Conservation (phyloP, 2,113 vertebrate genomes). For the Chroicocephalus ridibundus region DNA sequence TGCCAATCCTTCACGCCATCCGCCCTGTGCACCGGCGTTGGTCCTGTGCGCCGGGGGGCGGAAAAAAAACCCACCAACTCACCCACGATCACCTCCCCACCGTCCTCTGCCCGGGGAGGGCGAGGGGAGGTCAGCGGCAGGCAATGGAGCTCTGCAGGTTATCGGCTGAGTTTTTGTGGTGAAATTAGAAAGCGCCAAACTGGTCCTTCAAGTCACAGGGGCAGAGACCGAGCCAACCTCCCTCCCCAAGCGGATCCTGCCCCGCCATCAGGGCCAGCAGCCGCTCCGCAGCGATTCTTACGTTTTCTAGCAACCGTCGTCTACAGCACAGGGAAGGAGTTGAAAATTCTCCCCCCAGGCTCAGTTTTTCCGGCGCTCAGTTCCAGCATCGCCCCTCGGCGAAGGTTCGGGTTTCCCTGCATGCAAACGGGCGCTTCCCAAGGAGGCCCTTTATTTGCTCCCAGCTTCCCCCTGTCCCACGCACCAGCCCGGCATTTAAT, state of each 20-base stretch:
- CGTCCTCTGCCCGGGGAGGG: not conserved
- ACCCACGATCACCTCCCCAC: not conserved
- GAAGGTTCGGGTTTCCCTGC: not conserved
- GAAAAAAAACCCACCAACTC: no score
- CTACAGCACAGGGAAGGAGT: not conserved
- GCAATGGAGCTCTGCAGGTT: not conserved
- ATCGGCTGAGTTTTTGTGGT: not conserved
- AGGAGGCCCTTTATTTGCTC: not conserved
- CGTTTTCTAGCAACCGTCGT: not conserved
- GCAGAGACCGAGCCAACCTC: not conserved
- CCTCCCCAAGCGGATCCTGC: not conserved
- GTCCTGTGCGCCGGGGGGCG: not conserved
- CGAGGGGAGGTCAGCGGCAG: not conserved
- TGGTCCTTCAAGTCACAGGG: not conserved
- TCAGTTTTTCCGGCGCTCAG: not conserved
- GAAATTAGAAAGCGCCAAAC: not conserved
- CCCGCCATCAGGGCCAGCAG: not conserved
- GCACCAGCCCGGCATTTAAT: not conserved
- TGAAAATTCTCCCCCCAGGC: not conserved
- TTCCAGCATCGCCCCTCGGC: not conserved
- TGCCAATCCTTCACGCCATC: not conserved
- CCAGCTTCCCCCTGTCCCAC: not conserved
- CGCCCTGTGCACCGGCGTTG: not conserved
- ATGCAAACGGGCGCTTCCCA: not conserved
- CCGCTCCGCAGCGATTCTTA: fast-evolving